Evolutionary conservation across 2,797 vertebrate species (phyloP).

Genomic region (Silurus aristotelis): DNA sequence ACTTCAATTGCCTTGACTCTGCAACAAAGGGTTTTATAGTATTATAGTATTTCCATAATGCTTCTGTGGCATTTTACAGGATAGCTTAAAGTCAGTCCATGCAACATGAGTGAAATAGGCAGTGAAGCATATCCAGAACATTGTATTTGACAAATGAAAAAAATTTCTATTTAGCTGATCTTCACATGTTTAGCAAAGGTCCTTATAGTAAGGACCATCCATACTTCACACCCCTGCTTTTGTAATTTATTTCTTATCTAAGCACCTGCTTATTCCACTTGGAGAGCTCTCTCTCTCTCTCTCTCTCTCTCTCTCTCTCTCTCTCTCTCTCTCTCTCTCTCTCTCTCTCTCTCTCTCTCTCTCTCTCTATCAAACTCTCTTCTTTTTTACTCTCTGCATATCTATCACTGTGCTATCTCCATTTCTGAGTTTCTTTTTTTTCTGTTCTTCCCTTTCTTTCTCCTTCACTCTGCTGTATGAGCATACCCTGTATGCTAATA

Average conservation of each 20-base stretch:
- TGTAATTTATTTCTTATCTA: constrained; percentile 34
- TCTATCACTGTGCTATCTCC: neutral
- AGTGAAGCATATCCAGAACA: constrained; percentile 37
- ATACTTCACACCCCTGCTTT: constrained; percentile 3
- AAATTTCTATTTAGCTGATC: constrained; percentile 45
- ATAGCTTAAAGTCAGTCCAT: constrained; percentile 32
- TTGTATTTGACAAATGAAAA: constrained; percentile 44
- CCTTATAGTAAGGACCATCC: constrained; percentile 7
- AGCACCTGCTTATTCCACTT: constrained; percentile 11
- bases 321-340: too few species aligned
- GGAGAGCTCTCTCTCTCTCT: constrained; percentile 15
- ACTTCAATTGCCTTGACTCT: neutral
- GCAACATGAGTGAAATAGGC: constrained; percentile 31
- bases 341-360: neutral
- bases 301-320: neutral
- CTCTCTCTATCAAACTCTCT: too few species aligned
- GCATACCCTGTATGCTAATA: constrained; percentile 51
- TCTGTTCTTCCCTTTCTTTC: neutral
- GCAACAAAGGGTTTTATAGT: constrained; percentile 2
- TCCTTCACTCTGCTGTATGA: neutral
- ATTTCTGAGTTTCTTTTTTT: neutral
- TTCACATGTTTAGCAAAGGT: constrained; percentile 30
- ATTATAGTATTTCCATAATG: constrained; percentile 42
- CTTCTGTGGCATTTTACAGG: constrained; percentile 42
- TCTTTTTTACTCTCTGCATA: neutral